Evolutionary conservation across 92 coral and sea anemone genomes (phyloP).

Genomic region (Palythoa grandis): DNA sequence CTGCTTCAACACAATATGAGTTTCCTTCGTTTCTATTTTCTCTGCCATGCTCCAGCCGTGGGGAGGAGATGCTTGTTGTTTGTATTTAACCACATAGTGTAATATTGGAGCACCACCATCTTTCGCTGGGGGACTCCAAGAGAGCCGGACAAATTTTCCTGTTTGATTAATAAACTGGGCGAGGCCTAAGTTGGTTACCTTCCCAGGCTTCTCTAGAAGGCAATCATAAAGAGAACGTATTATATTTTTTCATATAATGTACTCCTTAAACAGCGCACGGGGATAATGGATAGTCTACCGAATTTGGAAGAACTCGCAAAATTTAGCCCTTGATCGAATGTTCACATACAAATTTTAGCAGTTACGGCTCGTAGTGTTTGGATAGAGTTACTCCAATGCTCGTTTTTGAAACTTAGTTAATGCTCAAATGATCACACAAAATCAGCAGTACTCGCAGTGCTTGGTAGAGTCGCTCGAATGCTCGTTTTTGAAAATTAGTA

Average conservation of each 20-base stretch:
- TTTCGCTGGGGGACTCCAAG: conserved; percentile 19
- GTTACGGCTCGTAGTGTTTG: too few relatives aligned
- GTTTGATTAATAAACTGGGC: neutral
- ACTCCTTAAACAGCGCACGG: neutral
- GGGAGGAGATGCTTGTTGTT: neutral
- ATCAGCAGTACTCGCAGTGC: too few relatives aligned
- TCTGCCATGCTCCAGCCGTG: conserved; percentile 29
- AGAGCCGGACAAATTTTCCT: conserved; percentile 16
- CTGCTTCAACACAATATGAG: conserved; percentile 24
- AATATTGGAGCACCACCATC: conserved; percentile 27
- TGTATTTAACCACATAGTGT: conserved; percentile 18
- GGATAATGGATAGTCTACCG: too few relatives aligned
- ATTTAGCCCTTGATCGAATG: too few relatives aligned
- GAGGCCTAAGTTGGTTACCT: neutral
- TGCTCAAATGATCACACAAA: too few relatives aligned
- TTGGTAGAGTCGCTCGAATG: too few relatives aligned
- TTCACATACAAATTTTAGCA: too few relatives aligned
- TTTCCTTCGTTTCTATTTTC: neutral
- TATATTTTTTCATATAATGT: neutral
- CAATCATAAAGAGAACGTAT: neutral
- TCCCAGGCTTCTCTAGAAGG: conserved; percentile 24
- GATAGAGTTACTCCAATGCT: too few relatives aligned
- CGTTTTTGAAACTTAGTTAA: too few relatives aligned
- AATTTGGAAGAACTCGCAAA: too few relatives aligned
- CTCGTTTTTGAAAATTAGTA: too few relatives aligned